A percentile compares a stretch with the other conserved stretches of the same genome.
Evolutionary conservation across 2,888 invertebrate genomes (phyloP).

Genomic region (Hymenopus coronatus): DNA sequence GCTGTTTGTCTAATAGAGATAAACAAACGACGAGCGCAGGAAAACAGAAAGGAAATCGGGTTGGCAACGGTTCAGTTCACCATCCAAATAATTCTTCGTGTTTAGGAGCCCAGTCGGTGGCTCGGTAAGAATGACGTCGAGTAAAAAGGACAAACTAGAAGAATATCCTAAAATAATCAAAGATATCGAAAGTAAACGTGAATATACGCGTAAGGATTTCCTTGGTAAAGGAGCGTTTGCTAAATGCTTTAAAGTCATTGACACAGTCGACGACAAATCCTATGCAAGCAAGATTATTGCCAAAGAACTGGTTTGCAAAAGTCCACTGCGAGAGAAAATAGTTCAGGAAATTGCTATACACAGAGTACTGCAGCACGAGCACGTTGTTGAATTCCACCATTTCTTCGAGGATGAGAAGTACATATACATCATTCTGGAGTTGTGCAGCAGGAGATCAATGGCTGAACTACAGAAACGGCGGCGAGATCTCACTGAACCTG

Average conservation of each 20-base stretch:
- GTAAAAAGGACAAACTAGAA: neutral
- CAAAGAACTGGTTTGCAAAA: slow-evolving; percentile 55
- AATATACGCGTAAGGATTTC: neutral
- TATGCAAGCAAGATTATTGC: slow-evolving; percentile 60
- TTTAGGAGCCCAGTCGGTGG: too few species aligned
- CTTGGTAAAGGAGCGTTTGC: slow-evolving; percentile 45
- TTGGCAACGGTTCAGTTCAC: neutral
- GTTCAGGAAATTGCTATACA: slow-evolving; percentile 58
- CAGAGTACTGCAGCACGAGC: slow-evolving; percentile 51
- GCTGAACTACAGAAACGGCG: slow-evolving; percentile 62
- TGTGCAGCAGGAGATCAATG: slow-evolving; percentile 58
- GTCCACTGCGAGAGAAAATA: slow-evolving; percentile 60
- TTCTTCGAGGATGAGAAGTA: slow-evolving; percentile 59
- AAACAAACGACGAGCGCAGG: too few species aligned
- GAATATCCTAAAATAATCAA: neutral
- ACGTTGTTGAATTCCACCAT: slow-evolving; percentile 55
- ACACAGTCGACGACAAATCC: slow-evolving; percentile 49
- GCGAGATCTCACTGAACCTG: slow-evolving; percentile 56
- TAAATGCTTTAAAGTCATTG: slow-evolving; percentile 56
- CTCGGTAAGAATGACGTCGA: neutral
- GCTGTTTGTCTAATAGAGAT: too few species aligned
- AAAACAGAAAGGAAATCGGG: neutral
- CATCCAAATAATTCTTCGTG: neutral
- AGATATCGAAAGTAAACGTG: neutral
- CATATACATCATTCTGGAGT: slow-evolving; percentile 59